Conservation (phyloP, 92 coral and sea anemone species). For the Epizoanthus fatuus region DNA sequence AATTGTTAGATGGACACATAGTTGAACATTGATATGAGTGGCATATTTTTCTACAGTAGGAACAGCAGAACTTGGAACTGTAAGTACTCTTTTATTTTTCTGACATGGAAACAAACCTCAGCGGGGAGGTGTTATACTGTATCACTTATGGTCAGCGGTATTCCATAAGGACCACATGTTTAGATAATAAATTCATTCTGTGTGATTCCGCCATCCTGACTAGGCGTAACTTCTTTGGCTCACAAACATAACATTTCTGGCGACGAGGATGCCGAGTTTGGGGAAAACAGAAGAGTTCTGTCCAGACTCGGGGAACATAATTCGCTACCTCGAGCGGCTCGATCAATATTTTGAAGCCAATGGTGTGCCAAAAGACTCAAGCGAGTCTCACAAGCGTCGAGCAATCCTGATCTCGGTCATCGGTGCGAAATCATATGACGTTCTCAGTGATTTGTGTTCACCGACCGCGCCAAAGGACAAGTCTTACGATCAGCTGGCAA, state of each 20-base stretch:
- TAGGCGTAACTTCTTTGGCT: not conserved
- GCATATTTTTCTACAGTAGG: no score
- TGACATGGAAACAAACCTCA: no score
- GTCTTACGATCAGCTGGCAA: slow-evolving; percentile 32
- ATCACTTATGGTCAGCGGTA: slow-evolving; percentile 30
- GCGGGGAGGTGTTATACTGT: not conserved
- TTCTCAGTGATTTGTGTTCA: slow-evolving; percentile 57
- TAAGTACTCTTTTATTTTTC: no score
- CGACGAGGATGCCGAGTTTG: slow-evolving; percentile 59
- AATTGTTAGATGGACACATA: no score
- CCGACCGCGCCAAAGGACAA: slow-evolving; percentile 52
- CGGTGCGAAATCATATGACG: slow-evolving; percentile 39
- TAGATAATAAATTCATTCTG: not conserved
- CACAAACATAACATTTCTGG: slow-evolving; percentile 53
- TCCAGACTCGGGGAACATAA: slow-evolving; percentile 9
- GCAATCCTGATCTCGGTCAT: slow-evolving; percentile 65
- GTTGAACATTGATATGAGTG: no score
- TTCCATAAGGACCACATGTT: not conserved
- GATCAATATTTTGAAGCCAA: slow-evolving; percentile 72
- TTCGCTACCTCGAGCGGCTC: slow-evolving; percentile 51
- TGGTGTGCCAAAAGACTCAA: slow-evolving; percentile 45
- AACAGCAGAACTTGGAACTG: no score
- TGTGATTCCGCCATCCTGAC: not conserved
- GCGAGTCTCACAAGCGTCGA: slow-evolving; percentile 46
- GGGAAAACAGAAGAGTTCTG: slow-evolving; percentile 65